Conservation (phyloP, 1,140 invertebrate species). For the Heliconius hewitsoni region DNA sequence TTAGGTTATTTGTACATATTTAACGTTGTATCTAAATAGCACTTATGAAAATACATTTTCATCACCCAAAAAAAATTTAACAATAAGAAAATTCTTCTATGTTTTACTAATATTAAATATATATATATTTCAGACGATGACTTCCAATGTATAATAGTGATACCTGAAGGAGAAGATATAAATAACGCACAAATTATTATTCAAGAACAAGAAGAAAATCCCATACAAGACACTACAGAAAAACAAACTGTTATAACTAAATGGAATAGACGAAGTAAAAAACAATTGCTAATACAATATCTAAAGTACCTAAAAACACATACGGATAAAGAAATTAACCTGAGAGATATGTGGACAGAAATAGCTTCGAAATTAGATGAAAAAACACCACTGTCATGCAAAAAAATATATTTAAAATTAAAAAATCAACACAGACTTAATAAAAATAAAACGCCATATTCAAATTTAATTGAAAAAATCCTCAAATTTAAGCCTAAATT, state of each 20-base stretch:
- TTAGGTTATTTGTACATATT: too few relatives aligned
- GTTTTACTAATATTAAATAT: neutral
- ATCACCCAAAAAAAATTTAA: too few relatives aligned
- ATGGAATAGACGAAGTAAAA: constrained; percentile 67
- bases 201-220: constrained; percentile 28
- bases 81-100: too few relatives aligned
- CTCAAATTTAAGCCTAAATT: constrained; percentile 58
- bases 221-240: constrained; percentile 19
- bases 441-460: constrained; percentile 50
- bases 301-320: constrained; percentile 60
- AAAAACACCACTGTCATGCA: constrained; percentile 59
- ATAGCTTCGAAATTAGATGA: constrained; percentile 58
- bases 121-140: constrained; percentile 63
- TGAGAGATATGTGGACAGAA: constrained; percentile 67
- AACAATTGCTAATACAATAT: constrained; percentile 54
- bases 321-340: constrained; percentile 54
- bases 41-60: too few relatives aligned
- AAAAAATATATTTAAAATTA: constrained; percentile 61
- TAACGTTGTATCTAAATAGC: too few relatives aligned
- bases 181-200: constrained; percentile 53
- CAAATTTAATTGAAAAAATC: constrained; percentile 56
- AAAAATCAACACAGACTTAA: constrained; percentile 52
- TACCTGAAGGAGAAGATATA: constrained; percentile 67
- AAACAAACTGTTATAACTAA: constrained; percentile 40
- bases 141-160: constrained; percentile 72